Conservation (phyloP, 2,797 vertebrate genomes). For the Buceros bicornis region DNA sequence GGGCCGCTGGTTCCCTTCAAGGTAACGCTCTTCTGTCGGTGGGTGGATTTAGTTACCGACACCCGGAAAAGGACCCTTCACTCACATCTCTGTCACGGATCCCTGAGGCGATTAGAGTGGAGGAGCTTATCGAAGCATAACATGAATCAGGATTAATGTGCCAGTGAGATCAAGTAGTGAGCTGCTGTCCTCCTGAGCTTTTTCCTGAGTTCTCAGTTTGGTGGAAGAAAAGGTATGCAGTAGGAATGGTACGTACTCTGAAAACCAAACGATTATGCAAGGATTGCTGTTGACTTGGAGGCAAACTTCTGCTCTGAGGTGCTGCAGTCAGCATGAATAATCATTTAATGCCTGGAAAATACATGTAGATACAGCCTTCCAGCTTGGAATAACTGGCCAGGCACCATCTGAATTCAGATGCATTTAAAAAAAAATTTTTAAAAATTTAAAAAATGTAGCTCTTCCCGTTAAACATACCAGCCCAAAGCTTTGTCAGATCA, state of each 20-base stretch:
- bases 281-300: not conserved
- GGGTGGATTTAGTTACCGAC: not conserved
- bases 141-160: not conserved
- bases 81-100: not conserved
- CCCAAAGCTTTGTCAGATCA: not conserved
- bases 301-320: not conserved
- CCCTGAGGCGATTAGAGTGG: not conserved
- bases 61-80: not conserved
- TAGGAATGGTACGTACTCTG: not conserved
- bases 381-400: not conserved
- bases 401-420: not conserved
- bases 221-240: not conserved
- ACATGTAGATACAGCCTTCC: not conserved
- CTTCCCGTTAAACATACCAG: not conserved
- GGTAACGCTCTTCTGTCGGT: fast-evolving
- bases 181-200: not conserved
- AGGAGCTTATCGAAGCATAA: not conserved
- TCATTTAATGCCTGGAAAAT: not conserved
- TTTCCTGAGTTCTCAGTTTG: not conserved
- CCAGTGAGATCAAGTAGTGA: not conserved
- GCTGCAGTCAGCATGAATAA: not conserved
- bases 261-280: not conserved
- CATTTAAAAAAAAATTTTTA: not conserved
- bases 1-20: not conserved
- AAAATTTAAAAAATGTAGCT: not conserved